Conservation (phyloP, 2,113 vertebrate genomes). For the Takifugu bimaculatus region DNA sequence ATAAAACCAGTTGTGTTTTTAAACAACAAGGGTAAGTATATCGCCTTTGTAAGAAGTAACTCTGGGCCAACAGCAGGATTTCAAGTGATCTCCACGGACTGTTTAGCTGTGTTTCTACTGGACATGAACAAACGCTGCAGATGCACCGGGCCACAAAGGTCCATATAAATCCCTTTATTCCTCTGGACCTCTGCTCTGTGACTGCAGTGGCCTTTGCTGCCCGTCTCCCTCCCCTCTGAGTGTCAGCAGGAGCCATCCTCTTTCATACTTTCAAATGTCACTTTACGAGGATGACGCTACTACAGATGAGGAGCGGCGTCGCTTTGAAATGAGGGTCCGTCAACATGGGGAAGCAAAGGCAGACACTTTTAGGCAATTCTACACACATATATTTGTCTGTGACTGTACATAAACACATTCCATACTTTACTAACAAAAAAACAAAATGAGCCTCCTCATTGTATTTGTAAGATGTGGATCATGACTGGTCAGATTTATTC, state of each 20-base stretch:
- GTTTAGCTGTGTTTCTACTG: too few relatives aligned
- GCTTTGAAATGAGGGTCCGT: background rate
- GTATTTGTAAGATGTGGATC: background rate
- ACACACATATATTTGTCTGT: background rate
- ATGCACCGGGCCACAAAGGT: background rate
- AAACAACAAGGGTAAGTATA: too few relatives aligned
- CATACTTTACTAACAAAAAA: background rate
- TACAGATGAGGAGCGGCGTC: background rate
- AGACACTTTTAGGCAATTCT: too few relatives aligned
- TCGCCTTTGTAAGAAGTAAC: too few relatives aligned
- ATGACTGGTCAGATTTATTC: slow-evolving; percentile 1
- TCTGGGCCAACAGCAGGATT: too few relatives aligned
- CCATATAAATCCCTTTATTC: slow-evolving; percentile 21
- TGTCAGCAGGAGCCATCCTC: slow-evolving; percentile 17
- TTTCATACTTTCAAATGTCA: slow-evolving; percentile 8
- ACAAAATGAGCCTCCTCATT: background rate
- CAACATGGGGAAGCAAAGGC: too few relatives aligned
- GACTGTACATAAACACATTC: background rate
- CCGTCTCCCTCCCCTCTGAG: background rate
- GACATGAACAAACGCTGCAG: too few relatives aligned
- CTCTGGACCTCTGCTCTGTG: too few relatives aligned
- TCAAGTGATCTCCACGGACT: too few relatives aligned
- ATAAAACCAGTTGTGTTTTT: too few relatives aligned
- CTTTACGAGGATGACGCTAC: background rate
- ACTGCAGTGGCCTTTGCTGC: background rate